These are phyloP conservation scores for Patagioenas fasciata DNA, from an alignment of 2,113 vertebrate species.

Conservation along the genomic window DNA sequence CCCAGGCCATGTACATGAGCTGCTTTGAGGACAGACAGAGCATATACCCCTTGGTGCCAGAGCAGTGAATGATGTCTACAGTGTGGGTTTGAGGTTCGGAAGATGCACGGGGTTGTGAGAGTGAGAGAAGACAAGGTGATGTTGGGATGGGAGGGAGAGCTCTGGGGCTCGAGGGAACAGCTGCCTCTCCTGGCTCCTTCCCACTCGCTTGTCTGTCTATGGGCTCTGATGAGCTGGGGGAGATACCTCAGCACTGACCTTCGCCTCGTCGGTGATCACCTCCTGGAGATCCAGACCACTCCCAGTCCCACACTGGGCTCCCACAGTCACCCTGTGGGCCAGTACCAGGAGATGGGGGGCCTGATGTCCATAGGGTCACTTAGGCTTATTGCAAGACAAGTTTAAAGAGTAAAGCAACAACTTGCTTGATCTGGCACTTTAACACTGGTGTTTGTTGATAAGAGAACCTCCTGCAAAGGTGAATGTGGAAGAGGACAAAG, in stretches of 20 bases:
- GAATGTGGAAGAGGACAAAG: background rate
- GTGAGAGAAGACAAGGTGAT: background rate
- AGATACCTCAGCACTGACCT: background rate
- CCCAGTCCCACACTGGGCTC: background rate
- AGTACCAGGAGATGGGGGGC: fast-evolving
- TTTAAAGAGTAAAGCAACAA: background rate
- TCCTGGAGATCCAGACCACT: background rate
- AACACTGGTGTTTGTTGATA: background rate
- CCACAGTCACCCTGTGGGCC: background rate
- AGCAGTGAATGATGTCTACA: background rate
- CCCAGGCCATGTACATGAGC: background rate
- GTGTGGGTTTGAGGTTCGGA: background rate
- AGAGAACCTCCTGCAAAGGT: background rate
- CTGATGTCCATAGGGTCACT: background rate
- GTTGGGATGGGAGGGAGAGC: background rate
- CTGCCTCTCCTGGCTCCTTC: background rate
- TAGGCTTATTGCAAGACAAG: background rate
- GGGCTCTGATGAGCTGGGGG: background rate
- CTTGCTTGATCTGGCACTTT: background rate
- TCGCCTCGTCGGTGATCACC: background rate
- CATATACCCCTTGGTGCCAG: background rate
- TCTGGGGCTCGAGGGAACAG: background rate
- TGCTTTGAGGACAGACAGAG: background rate
- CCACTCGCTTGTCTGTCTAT: too few species aligned
- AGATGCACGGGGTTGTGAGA: background rate